Evolutionary conservation across 2,888 invertebrate species (phyloP).

Genomic region (Dioctria linearis): DNA sequence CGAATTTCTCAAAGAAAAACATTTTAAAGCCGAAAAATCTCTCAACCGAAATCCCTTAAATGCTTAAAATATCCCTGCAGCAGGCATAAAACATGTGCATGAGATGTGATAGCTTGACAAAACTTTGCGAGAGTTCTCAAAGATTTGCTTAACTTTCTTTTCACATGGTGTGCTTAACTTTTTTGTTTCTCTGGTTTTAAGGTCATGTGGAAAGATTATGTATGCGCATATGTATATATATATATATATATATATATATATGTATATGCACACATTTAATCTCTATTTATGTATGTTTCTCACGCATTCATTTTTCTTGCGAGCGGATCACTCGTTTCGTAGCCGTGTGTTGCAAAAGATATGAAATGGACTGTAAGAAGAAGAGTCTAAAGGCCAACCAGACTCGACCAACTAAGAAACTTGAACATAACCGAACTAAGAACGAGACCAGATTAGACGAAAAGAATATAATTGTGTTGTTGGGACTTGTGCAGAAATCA

Average conservation of each 20-base stretch:
- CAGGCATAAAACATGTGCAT: background rate
- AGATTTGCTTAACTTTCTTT: constrained; percentile 16
- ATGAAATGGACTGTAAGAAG: no score
- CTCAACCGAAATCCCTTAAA: background rate
- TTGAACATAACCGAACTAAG: background rate
- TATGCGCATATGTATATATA: background rate
- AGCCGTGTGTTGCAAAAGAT: no score
- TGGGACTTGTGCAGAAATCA: no score
- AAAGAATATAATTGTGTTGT: background rate
- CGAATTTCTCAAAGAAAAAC: no score
- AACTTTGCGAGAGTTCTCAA: background rate
- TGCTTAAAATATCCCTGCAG: background rate
- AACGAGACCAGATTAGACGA: background rate
- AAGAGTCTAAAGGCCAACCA: background rate
- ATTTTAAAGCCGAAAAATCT: no score
- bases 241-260: no score
- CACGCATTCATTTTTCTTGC: no score
- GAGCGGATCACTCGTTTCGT: no score
- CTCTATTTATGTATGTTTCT: no score
- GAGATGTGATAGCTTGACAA: background rate
- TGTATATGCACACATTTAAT: no score
- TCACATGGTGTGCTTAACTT: background rate
- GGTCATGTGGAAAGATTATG: background rate
- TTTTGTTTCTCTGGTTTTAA: background rate
- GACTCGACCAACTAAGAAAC: background rate